These are phyloP conservation scores for Drosophila buzzatii DNA, from an alignment of 2,888 invertebrate genomes.

Conservation along the genomic window DNA sequence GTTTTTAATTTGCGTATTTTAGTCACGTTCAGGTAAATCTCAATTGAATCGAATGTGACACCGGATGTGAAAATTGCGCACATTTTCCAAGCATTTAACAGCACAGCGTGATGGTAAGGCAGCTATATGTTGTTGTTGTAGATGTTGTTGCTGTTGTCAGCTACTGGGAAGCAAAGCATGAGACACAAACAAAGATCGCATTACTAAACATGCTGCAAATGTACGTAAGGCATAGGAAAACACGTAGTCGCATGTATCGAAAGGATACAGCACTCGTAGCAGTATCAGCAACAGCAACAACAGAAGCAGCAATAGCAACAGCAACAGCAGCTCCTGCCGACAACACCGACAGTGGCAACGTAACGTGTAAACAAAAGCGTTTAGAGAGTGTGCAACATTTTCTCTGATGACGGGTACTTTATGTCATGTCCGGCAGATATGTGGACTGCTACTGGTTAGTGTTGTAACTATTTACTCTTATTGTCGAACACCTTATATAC, in stretches of 20 bases:
- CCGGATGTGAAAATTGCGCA: constrained; percentile 82
- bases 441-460: constrained; percentile 37
- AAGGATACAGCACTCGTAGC: constrained; percentile 34
- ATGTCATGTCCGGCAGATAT: constrained; percentile 37
- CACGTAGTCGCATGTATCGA: constrained; percentile 71
- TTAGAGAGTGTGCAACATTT: constrained; percentile 61
- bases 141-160: constrained; percentile 30
- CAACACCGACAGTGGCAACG: constrained; percentile 25
- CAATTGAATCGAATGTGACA: constrained; percentile 83
- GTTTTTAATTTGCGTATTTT: constrained; percentile 81
- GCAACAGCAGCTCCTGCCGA: constrained; percentile 4
- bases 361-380: constrained; percentile 67
- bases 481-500: not conserved
- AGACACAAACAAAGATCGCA: constrained; percentile 80
- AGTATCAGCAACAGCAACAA: not conserved
- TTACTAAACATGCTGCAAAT: constrained; percentile 78
- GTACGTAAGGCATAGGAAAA: constrained; percentile 66
- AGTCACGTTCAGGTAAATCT: constrained; percentile 83
- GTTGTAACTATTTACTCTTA: constrained; percentile 44
- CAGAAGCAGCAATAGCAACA: not conserved
- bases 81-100: constrained; percentile 78
- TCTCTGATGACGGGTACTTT: constrained; percentile 59
- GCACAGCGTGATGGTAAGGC: constrained; percentile 38
- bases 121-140: constrained; percentile 31
- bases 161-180: constrained; percentile 71